Evolutionary conservation across 2,888 invertebrate species (phyloP).

Genomic region (Isotomurus palustris): DNA sequence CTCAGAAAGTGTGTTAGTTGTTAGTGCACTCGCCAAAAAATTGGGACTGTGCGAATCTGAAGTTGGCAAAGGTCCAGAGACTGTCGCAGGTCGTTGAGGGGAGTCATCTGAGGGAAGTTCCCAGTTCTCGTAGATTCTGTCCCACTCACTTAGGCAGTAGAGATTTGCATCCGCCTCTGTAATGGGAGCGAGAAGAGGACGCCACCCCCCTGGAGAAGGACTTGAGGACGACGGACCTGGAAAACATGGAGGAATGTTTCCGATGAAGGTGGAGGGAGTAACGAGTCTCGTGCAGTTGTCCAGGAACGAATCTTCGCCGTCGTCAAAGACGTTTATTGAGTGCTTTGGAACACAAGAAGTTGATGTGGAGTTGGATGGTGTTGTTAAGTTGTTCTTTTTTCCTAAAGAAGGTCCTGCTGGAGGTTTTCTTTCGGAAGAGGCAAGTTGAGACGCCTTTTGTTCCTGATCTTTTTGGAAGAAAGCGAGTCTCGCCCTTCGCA

Average conservation of each 20-base stretch:
- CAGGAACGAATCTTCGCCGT: slow-evolving; percentile 41
- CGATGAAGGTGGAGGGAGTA: neutral
- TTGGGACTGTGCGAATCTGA: too few species aligned
- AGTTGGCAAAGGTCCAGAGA: too few species aligned
- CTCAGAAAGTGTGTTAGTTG: too few species aligned
- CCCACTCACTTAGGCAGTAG: slow-evolving; percentile 20
- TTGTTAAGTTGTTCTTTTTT: slow-evolving; percentile 9
- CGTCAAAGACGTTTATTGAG: slow-evolving; percentile 28
- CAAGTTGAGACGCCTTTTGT: slow-evolving; percentile 3
- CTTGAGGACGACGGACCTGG: neutral
- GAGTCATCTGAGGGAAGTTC: too few species aligned
- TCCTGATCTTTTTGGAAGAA: slow-evolving; percentile 47
- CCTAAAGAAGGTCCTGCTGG: neutral
- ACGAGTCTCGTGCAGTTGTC: slow-evolving; percentile 18
- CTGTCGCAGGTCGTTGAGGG: too few species aligned
- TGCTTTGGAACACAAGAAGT: neutral
- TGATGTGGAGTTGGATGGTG: neutral
- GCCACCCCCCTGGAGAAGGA: slow-evolving; percentile 13
- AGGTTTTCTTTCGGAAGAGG: neutral
- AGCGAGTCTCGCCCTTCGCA: slow-evolving; percentile 50
- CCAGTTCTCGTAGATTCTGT: slow-evolving; percentile 43
- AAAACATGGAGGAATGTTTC: neutral
- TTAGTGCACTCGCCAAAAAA: too few species aligned
- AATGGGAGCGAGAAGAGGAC: slow-evolving; percentile 39
- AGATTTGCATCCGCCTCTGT: slow-evolving; percentile 36